Percentiles rank a stretch among this genome's conserved stretches.
These are phyloP conservation scores for Pseudomugil tenellus DNA, from an alignment of 2,797 vertebrate species.

Conservation along the genomic window DNA sequence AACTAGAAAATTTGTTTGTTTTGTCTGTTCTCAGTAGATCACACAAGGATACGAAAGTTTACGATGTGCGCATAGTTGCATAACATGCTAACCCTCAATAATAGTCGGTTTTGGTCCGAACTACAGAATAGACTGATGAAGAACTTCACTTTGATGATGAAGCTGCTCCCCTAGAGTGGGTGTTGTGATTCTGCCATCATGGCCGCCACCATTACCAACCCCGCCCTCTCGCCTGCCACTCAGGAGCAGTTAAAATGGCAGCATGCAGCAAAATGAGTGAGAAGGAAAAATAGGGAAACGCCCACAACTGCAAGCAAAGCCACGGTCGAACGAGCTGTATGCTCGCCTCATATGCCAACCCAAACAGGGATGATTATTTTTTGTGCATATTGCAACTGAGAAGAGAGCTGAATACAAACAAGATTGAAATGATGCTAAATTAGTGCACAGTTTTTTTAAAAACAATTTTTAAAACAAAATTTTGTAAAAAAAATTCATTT, in stretches of 20 bases:
- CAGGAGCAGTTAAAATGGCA: constrained; percentile 75
- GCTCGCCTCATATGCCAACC: constrained; percentile 51
- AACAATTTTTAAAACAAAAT: background rate
- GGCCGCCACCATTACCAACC: constrained; percentile 64
- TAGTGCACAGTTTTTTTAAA: background rate
- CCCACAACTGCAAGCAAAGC: constrained; percentile 60
- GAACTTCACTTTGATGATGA: constrained; percentile 59
- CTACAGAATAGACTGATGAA: constrained; percentile 30
- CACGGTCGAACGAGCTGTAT: constrained; percentile 59
- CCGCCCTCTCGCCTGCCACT: constrained; percentile 75
- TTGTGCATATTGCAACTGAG: constrained; percentile 34
- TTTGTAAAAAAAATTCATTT: too few species aligned
- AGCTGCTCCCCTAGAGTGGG: constrained; percentile 67
- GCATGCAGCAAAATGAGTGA: constrained; percentile 72
- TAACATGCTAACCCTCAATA: background rate
- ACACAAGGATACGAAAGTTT: background rate
- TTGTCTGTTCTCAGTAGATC: constrained; percentile 2
- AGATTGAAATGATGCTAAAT: constrained; percentile 12
- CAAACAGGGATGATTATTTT: constrained; percentile 57
- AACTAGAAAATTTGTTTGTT: background rate
- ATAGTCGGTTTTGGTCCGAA: constrained; percentile 34
- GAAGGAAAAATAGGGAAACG: constrained; percentile 64
- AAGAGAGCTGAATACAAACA: constrained; percentile 28
- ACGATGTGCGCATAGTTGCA: background rate
- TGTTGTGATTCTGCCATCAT: constrained; percentile 66